Evolutionary conservation across 2,113 vertebrate genomes (phyloP).

Genomic region (Atrichornis clamosus): DNA sequence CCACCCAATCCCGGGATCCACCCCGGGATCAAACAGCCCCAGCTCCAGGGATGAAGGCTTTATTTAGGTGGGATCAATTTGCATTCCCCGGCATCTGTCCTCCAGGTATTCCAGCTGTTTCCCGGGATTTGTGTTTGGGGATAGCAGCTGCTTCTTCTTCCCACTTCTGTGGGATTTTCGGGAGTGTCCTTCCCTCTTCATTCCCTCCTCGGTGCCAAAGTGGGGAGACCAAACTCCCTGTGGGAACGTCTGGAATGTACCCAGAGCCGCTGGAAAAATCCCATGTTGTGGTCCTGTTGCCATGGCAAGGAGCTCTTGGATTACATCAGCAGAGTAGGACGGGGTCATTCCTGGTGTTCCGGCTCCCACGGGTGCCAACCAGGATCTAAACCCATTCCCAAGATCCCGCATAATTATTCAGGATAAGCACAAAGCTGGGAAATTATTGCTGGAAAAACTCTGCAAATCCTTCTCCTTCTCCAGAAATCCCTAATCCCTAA

Average conservation of each 20-base stretch:
- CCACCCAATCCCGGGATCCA: fast-evolving
- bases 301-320: not conserved
- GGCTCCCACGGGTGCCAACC: not conserved
- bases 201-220: not conserved
- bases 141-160: not conserved
- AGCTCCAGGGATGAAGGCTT: not conserved
- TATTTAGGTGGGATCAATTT: not conserved
- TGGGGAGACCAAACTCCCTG: not conserved
- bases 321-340: not conserved
- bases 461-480: not conserved
- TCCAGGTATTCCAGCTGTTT: not conserved
- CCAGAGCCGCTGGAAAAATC: not conserved
- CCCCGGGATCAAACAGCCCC: fast-evolving
- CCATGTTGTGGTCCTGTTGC: not conserved
- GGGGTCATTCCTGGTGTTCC: not conserved
- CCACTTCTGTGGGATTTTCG: not conserved
- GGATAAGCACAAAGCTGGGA: not conserved
- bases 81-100: too few species aligned
- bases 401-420: not conserved
- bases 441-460: not conserved
- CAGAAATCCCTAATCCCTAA: not conserved
- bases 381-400: not conserved
- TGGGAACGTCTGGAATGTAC: not conserved
- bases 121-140: not conserved
- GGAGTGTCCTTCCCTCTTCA: too few species aligned